Percentiles rank a stretch among this genome's conserved stretches.
phyloP scores from a whole-genome alignment of 2,113 vertebrate species.

The Herpailurus yagouaroundi region DNA sequence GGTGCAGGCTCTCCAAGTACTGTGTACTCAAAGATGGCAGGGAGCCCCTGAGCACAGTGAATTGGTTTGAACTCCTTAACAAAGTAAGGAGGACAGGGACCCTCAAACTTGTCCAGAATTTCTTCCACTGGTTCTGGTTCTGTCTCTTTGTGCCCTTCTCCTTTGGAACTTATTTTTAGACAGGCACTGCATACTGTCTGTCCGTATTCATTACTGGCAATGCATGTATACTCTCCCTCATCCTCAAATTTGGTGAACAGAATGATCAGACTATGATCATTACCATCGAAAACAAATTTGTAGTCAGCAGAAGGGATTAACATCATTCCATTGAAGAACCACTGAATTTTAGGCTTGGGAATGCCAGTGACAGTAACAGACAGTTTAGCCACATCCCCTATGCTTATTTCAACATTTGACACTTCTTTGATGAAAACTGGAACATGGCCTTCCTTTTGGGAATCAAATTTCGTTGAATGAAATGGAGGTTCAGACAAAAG shows the following conservation, averaged over 20 bases:
- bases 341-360: constrained; percentile 92
- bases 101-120: constrained; percentile 26
- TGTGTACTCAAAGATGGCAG: constrained; percentile 88
- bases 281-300: constrained; percentile 89
- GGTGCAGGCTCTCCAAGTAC: constrained; percentile 88
- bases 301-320: constrained; percentile 87
- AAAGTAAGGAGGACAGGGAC: constrained; percentile 88
- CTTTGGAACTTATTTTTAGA: constrained; percentile 87
- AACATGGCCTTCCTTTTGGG: constrained; percentile 84
- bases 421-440: constrained; percentile 91
- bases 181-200: constrained; percentile 88
- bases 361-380: constrained; percentile 90
- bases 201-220: constrained; percentile 90
- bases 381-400: constrained; percentile 89
- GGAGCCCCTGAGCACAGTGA: constrained; percentile 85
- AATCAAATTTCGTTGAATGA: constrained; percentile 88
- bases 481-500: constrained; percentile 91
- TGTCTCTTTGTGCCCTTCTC: constrained; percentile 55
- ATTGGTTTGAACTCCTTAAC: constrained; percentile 85
- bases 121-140: constrained; percentile 29
- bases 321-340: constrained; percentile 89
- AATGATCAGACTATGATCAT: constrained; percentile 91
- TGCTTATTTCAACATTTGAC: constrained; percentile 84
- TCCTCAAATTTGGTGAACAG: constrained; percentile 85
- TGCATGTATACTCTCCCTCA: constrained; percentile 92